Base-by-base conservation (phyloP, 2,888 invertebrate species). In the Drosophila bunnanda region DNA sequence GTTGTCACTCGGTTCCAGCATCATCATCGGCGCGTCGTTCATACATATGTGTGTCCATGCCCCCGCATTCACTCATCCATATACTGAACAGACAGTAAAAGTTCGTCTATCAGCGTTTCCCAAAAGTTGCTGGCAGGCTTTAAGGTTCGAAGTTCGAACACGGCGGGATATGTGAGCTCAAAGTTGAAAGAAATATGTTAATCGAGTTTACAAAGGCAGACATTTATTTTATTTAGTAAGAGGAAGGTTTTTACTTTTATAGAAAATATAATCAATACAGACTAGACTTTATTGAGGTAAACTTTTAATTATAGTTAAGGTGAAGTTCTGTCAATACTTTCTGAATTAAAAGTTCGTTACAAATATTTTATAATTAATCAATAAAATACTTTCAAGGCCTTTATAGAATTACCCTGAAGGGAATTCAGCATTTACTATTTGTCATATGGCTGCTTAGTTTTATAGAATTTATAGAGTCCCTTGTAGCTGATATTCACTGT, bases 71-170 rank as follows among this genome's bases (percentile, higher is more conserved):
- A 41, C 64, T 41, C 67, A 38, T 36, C 25, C 66, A 54, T 22
- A 46, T 54, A 46, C 67, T 22, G 67, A 54, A 46, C 43, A 54
- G 46, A 66, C 66, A 66, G 66, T 66, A 46, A 46, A 67, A 44
- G 66, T 66, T 66, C 38, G 38, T 38, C 52, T 38, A 54, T 25
- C 25, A 32, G 67, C 38, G 66, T 46, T 66, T 44, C 17, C 13
- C 25, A 53, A 38, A 36, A 66, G 20, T 39, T 46, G 38, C 30
- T 12, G 28, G 32, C 50, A 10, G 39, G 5, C 43, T 64, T 52
- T 22, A 36, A 17, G 53, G 44, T n/a, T 44, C 25, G 5, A 44
- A 44, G 13, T 44, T 66, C 44, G 53, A 38, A 44, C 13, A n/a
- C 22, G 39, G 4, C 13, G 13, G 5, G 20, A 36, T 44, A 65